Percentiles rank a stretch among this genome's conserved stretches.
Conservation (phyloP, 2,888 invertebrate genomes). For the Psylliodes chrysocephalus region DNA sequence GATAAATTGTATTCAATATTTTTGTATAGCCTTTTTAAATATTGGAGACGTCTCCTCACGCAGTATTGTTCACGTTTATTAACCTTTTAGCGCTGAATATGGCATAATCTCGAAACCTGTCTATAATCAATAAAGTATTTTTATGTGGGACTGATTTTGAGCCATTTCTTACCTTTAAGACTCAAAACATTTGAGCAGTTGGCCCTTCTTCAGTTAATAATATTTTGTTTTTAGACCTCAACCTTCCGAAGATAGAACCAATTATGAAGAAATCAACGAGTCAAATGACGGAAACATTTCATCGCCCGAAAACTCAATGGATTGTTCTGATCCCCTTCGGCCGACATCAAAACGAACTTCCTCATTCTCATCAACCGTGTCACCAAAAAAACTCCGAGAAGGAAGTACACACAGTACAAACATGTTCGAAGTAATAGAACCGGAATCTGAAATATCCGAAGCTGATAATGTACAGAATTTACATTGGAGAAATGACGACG, state of each 20-base stretch:
- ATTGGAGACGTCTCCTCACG: too few relatives aligned
- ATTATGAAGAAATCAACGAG: background rate
- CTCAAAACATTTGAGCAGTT: too few relatives aligned
- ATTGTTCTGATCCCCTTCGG: constrained; percentile 5
- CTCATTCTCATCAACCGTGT: background rate
- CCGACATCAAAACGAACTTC: background rate
- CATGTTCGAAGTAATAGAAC: background rate
- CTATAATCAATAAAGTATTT: too few relatives aligned
- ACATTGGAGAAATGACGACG: background rate
- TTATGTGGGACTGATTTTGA: too few relatives aligned
- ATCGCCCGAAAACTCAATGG: background rate
- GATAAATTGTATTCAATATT: too few relatives aligned
- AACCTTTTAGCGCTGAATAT: too few relatives aligned
- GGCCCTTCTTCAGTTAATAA: too few relatives aligned
- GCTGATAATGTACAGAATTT: background rate
- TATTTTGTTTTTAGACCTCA: too few relatives aligned
- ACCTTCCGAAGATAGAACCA: background rate
- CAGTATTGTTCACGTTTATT: too few relatives aligned
- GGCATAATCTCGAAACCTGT: too few relatives aligned
- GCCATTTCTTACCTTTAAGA: too few relatives aligned
- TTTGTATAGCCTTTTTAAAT: too few relatives aligned
- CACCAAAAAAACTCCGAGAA: background rate
- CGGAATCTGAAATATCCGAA: background rate
- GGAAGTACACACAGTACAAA: background rate
- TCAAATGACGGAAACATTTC: constrained; percentile 4